Conservation (phyloP, 2,797 vertebrate genomes). For the Syncerus caffer region DNA sequence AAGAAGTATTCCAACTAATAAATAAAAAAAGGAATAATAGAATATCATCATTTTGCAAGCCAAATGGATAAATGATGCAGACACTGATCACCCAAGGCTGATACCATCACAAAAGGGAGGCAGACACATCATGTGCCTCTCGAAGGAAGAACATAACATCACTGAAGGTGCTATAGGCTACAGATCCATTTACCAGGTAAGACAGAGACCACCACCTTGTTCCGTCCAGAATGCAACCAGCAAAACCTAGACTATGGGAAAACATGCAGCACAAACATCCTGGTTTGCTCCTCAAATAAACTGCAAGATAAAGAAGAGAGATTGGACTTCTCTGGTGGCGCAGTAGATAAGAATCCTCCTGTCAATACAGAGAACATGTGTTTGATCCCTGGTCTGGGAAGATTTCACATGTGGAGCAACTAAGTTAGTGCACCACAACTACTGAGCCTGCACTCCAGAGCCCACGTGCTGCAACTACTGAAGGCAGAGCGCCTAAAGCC, state of each 20-base stretch:
- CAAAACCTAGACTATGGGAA: background rate
- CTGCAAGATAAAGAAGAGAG: background rate
- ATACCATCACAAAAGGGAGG: background rate
- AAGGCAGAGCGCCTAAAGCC: background rate
- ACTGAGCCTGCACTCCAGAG: background rate
- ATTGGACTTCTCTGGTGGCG: background rate
- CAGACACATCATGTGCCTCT: background rate
- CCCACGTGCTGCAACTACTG: background rate
- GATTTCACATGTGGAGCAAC: background rate
- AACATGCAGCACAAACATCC: background rate
- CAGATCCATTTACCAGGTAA: background rate
- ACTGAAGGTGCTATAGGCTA: background rate
- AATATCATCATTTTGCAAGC: background rate
- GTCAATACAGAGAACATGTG: background rate
- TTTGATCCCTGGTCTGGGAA: background rate
- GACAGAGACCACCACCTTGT: background rate
- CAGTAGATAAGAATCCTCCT: background rate
- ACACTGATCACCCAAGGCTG: background rate
- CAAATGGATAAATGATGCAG: background rate
- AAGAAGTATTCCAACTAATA: background rate
- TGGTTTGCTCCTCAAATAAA: background rate
- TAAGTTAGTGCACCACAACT: background rate
- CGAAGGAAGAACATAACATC: background rate
- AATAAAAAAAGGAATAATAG: background rate
- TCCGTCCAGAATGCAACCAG: background rate